phyloP scores from a whole-genome alignment of 2,113 vertebrate species.

The Australoheros scitulus region DNA sequence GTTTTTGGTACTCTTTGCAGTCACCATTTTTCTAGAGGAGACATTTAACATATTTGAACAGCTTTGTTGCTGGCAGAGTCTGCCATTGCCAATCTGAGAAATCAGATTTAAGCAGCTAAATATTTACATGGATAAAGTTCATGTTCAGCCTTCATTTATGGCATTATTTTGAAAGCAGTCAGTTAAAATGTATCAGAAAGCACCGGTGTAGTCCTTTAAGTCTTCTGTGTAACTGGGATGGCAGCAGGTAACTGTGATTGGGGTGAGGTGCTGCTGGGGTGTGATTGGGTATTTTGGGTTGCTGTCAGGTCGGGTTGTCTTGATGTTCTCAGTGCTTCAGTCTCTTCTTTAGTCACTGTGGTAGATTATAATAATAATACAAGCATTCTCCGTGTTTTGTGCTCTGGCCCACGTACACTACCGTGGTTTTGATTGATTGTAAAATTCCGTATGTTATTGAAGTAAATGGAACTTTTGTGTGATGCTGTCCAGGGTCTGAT shows the following conservation, averaged over 20 bases:
- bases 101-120: not conserved
- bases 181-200: not conserved
- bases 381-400: conserved; percentile 68
- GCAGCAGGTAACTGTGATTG: conserved; percentile 5
- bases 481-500: conserved; percentile 75
- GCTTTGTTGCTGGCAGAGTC: not conserved
- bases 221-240: not conserved
- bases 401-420: conserved; percentile 61
- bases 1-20: too few species aligned
- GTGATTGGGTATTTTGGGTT: conserved; percentile 34
- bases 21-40: not conserved
- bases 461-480: conserved; percentile 77
- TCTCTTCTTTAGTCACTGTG: conserved; percentile 70
- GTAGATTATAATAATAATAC: conserved; percentile 48
- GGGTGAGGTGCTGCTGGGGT: not conserved
- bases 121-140: not conserved
- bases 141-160: not conserved
- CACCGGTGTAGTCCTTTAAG: conserved; percentile 7
- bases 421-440: conserved; percentile 78
- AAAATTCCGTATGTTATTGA: conserved; percentile 73
- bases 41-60: not conserved
- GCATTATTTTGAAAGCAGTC: not conserved
- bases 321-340: conserved; percentile 72
- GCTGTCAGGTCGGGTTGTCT: conserved; percentile 59
- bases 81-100: not conserved